phyloP scores from a whole-genome alignment of 2,797 vertebrate species.

The Orientallactaga sibirica region DNA sequence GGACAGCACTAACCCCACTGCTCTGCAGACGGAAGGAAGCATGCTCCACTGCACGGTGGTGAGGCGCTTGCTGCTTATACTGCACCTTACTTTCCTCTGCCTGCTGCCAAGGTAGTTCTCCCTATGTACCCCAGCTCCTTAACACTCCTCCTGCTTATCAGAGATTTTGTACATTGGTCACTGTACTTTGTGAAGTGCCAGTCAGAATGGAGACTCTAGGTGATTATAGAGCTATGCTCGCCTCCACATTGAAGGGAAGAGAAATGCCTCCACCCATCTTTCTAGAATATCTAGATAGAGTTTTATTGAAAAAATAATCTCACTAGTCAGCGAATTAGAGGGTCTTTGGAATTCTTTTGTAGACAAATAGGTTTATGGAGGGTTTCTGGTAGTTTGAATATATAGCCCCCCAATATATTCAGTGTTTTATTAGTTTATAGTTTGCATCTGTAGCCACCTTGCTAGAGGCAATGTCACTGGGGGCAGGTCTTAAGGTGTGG shows the following conservation, averaged over 20 bases:
- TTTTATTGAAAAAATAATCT: background rate
- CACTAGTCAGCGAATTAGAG: background rate
- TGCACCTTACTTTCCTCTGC: background rate
- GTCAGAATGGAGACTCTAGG: background rate
- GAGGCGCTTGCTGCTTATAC: background rate
- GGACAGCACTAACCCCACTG: background rate
- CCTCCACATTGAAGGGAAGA: background rate
- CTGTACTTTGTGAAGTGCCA: background rate
- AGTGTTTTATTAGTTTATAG: too few relatives aligned
- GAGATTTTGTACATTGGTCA: too few relatives aligned
- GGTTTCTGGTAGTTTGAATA: too few relatives aligned
- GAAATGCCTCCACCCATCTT: background rate
- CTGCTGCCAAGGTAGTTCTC: too few relatives aligned
- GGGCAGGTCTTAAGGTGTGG: too few relatives aligned
- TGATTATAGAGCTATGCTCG: background rate
- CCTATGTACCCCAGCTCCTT: background rate
- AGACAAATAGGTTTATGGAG: background rate
- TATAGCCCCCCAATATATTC: too few relatives aligned
- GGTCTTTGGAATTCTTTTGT: background rate
- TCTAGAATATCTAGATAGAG: background rate
- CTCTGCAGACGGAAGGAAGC: background rate
- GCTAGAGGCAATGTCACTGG: too few relatives aligned
- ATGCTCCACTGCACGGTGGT: accelerated
- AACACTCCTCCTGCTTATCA: background rate
- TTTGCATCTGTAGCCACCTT: too few relatives aligned